These are phyloP conservation scores for Eurytemora carolleeae DNA, from an alignment of 1,140 invertebrate species.

Conservation along the genomic window DNA sequence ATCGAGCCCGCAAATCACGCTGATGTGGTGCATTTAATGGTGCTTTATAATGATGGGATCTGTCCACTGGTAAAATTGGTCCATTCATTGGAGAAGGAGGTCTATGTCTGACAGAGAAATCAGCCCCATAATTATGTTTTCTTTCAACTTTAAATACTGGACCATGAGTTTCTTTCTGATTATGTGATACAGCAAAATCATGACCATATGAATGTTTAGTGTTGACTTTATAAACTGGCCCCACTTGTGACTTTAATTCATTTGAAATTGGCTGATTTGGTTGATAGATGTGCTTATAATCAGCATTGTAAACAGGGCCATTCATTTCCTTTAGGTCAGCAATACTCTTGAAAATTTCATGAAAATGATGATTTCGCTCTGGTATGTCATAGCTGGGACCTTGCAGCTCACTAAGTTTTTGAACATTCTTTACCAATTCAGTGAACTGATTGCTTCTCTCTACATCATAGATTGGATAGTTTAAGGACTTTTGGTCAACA, in stretches of 20 bases:
- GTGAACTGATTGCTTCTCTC: neutral
- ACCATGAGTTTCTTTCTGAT: conserved; percentile 6
- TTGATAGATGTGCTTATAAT: neutral
- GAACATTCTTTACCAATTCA: conserved; percentile 1
- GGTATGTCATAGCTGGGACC: conserved; percentile 10
- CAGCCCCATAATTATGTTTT: conserved; percentile 9
- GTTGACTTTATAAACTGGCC: conserved; percentile 8
- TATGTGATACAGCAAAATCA: conserved; percentile 3
- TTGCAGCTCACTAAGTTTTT: conserved; percentile 1
- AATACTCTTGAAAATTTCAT: neutral
- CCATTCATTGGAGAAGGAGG: neutral
- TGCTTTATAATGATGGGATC: conserved; percentile 6
- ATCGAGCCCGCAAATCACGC: conserved; percentile 3
- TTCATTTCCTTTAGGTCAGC: neutral
- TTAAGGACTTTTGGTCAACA: conserved; percentile 6
- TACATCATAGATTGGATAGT: conserved; percentile 7
- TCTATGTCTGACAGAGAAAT: neutral
- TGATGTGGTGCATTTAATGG: conserved; percentile 9
- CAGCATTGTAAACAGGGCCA: neutral
- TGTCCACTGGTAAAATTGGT: neutral
- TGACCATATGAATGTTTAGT: conserved; percentile 2
- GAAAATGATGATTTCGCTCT: conserved; percentile 7
- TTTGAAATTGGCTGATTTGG: neutral
- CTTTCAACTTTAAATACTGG: conserved; percentile 11
- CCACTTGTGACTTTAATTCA: neutral